Evolutionary conservation across 2,797 vertebrate species (phyloP).

Genomic region (Rallus crepitans): DNA sequence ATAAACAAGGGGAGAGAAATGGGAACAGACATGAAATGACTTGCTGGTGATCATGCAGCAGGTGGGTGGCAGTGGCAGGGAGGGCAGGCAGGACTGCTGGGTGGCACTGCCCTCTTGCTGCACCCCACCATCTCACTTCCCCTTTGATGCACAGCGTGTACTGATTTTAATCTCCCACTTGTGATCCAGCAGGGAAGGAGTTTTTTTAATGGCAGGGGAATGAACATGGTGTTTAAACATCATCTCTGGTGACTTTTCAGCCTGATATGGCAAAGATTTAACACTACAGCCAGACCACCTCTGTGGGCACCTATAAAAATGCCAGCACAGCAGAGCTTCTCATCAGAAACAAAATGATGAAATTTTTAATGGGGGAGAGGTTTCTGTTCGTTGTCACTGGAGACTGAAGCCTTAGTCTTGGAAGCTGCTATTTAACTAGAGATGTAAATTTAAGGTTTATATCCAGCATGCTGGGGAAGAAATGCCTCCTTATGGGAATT

Average conservation of each 20-base stretch:
- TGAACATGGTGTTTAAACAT: background rate
- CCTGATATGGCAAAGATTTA: constrained; percentile 9
- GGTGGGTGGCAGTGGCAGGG: background rate
- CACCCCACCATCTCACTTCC: fast-evolving
- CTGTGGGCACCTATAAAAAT: background rate
- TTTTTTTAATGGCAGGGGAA: background rate
- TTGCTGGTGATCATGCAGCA: background rate
- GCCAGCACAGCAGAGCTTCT: background rate
- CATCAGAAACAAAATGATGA: background rate
- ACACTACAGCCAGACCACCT: background rate
- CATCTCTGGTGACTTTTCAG: background rate
- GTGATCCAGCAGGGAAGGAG: background rate
- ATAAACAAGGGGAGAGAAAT: background rate
- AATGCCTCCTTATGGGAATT: background rate
- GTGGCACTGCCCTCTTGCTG: fast-evolving
- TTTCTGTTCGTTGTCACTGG: background rate
- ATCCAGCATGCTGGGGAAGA: background rate
- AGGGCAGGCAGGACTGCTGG: background rate
- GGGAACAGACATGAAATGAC: background rate
- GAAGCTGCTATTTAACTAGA: constrained; percentile 25
- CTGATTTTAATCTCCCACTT: background rate
- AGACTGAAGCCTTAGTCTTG: background rate
- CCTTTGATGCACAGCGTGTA: background rate
- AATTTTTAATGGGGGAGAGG: background rate
- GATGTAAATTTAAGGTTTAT: constrained; percentile 42